phyloP scores from a whole-genome alignment of 1,140 invertebrate genomes.

The Brachionus plicatilis region DNA sequence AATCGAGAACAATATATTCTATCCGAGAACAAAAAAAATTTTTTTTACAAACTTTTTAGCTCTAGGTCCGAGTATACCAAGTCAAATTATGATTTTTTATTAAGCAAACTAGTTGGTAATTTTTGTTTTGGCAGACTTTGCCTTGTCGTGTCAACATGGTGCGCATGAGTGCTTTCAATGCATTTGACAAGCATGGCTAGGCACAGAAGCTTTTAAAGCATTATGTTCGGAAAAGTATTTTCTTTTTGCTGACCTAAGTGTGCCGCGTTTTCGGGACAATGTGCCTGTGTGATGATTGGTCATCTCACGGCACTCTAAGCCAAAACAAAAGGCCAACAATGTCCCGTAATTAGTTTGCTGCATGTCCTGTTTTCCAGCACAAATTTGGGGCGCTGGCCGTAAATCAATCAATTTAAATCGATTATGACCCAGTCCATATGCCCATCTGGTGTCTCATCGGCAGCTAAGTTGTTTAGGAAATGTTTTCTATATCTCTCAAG shows the following conservation, averaged over 20 bases:
- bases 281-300: not conserved
- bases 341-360: not conserved
- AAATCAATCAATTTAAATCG: not conserved
- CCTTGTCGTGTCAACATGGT: not conserved
- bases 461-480: not conserved
- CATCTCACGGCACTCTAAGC: not conserved
- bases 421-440: not conserved
- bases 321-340: not conserved
- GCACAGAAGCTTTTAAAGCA: not conserved
- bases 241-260: not conserved
- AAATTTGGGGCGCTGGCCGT: not conserved
- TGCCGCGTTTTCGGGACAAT: not conserved
- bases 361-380: not conserved
- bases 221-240: not conserved
- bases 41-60: not conserved
- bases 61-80: not conserved
- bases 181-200: not conserved
- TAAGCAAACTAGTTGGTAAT: not conserved
- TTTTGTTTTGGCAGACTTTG: not conserved
- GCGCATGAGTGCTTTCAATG: not conserved
- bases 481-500: not conserved
- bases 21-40: not conserved
- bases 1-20: not conserved
- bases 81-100: not conserved
- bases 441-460: not conserved